A percentile compares a stretch with the other conserved stretches of the same genome.
Evolutionary conservation across 2,888 invertebrate species (phyloP).

Genomic region (Cosmorhoe ocellata): DNA sequence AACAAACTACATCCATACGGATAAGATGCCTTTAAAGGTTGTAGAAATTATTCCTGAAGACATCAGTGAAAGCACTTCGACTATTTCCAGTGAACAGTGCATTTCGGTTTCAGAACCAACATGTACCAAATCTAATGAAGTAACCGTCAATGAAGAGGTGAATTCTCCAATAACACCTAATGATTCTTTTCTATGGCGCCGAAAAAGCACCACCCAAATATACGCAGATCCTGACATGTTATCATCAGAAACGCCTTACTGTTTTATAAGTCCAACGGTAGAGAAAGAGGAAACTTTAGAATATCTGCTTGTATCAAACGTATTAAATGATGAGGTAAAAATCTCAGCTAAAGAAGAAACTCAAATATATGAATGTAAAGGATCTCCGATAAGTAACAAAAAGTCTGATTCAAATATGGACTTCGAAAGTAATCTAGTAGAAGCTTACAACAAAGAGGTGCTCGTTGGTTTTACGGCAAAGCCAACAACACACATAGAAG

Average conservation of each 20-base stretch:
- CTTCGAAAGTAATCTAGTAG: slow-evolving; percentile 72
- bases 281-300: slow-evolving; percentile 40
- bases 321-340: slow-evolving; percentile 44
- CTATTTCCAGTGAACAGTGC: slow-evolving; percentile 27
- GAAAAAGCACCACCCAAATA: slow-evolving; percentile 70
- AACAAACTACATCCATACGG: slow-evolving; percentile 74
- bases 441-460: slow-evolving; percentile 73
- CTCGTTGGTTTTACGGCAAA: slow-evolving; percentile 63
- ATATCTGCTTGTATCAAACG: slow-evolving; percentile 28
- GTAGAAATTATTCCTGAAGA: slow-evolving; percentile 79
- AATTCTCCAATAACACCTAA: slow-evolving; percentile 81
- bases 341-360: slow-evolving; percentile 51
- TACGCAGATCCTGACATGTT: slow-evolving; percentile 68
- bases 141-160: slow-evolving; percentile 54
- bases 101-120: slow-evolving; percentile 23
- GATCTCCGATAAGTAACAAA: slow-evolving; percentile 49
- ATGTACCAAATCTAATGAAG: slow-evolving; percentile 33
- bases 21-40: slow-evolving; percentile 67
- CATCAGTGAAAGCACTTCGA: slow-evolving; percentile 48
- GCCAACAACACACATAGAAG: slow-evolving; percentile 46
- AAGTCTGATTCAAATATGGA: slow-evolving; percentile 56
- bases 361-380: slow-evolving; percentile 37
- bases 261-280: slow-evolving; percentile 57
- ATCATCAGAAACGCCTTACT: slow-evolving; percentile 60
- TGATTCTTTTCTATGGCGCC: slow-evolving; percentile 85